Base-by-base conservation (phyloP, 2,113 vertebrate species). In the Pelecanus crispus region DNA sequence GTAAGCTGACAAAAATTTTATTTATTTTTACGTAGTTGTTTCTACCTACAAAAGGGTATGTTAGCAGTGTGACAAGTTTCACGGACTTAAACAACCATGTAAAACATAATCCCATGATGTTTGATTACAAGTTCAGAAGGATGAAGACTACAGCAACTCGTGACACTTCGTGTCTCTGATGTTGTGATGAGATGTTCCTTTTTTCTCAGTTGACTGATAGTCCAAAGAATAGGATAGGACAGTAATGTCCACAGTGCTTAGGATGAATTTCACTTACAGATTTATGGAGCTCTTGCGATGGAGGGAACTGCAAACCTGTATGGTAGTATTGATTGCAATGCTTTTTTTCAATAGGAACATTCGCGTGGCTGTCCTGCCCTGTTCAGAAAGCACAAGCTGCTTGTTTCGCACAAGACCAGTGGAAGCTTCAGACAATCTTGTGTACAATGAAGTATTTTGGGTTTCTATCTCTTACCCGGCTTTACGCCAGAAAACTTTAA, bases 401-500 rank as follows among this genome's bases (percentile, higher is more conserved):
- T 98, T 99, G 79, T 99, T 99, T 94, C 98, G 99, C 85, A 99
- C 99, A 0, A 97, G 98, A 28, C 96, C 98, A 3, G 89, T 96
- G 77, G 97, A 97, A 0, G 97, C 98, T 32, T 97, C 98, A 3
- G 99, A 99, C 52, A 93, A 91, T 24, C 93, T 99, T 15, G 83
- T 98, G 83, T 97, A 99, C 97, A 99, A 98, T 15, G 99, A 99
- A 96, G 98, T 98, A 6, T 99, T 99, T 36, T 97, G 99, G 90
- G 97, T 99, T 93, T 98, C 99, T 94, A 98, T 99, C 81, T 99
- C 99, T 91, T 98, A 99, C 84, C 96, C 94, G 4, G 98, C 98
- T 73, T 93, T 99, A 91, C 98, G 98, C 94, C 99, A 99, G 96
- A 99, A 99, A 96, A 99, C 99, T 25, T 98, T 99, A 61, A 98